Percentiles rank a stretch among this genome's conserved stretches.
phyloP scores from a whole-genome alignment of 2,113 vertebrate species.

The Epinephelus cyanopodus region DNA sequence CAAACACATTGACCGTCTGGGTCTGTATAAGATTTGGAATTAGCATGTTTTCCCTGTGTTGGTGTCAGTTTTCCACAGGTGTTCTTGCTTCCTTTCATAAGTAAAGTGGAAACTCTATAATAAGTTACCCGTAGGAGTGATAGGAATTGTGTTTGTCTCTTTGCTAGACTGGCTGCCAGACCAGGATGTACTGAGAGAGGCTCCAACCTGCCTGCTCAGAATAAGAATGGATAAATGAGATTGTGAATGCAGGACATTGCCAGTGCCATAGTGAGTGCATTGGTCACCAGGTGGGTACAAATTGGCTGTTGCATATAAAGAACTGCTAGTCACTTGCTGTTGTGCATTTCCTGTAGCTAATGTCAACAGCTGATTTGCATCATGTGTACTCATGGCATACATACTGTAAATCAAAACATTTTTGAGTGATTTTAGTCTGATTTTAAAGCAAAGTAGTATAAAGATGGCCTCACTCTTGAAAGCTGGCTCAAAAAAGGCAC shows the following conservation, averaged over 20 bases:
- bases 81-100: neutral
- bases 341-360: neutral
- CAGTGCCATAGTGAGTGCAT: neutral
- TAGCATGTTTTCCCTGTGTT: neutral
- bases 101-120: neutral
- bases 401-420: neutral
- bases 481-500: too few relatives aligned
- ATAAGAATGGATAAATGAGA: neutral
- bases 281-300: neutral
- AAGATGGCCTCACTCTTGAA: neutral
- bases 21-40: constrained; percentile 6
- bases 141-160: neutral
- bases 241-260: neutral
- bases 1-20: neutral
- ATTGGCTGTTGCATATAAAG: neutral
- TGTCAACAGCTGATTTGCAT: neutral
- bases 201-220: neutral
- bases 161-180: neutral
- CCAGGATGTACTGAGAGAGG: neutral
- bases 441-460: neutral
- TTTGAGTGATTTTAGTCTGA: neutral
- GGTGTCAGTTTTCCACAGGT: neutral
- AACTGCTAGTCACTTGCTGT: neutral
- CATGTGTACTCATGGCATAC: neutral
- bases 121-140: neutral